These are phyloP conservation scores for Dasypolia templi DNA, from an alignment of 2,888 invertebrate genomes.

Conservation along the genomic window DNA sequence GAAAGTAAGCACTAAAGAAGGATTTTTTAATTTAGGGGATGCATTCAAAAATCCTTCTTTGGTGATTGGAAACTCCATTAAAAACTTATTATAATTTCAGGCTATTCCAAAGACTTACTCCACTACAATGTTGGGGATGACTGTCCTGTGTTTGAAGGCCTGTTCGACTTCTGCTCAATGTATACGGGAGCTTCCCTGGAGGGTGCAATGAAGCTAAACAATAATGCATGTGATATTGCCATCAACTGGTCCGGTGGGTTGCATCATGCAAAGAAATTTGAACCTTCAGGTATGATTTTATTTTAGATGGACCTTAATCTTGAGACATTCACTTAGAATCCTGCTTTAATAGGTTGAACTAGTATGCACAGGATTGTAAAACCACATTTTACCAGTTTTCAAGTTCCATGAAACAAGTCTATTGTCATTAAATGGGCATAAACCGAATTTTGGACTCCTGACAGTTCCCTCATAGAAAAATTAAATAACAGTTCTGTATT, in stretches of 20 bases:
- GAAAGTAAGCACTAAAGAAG: neutral
- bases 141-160: slow-evolving; percentile 98
- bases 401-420: too few relatives aligned
- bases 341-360: too few relatives aligned
- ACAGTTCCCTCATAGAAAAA: too few relatives aligned
- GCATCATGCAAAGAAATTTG: slow-evolving; percentile 99
- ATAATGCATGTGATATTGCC: slow-evolving; percentile 98
- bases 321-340: too few relatives aligned
- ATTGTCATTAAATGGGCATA: too few relatives aligned
- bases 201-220: slow-evolving; percentile 98
- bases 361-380: too few relatives aligned
- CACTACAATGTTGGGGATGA: slow-evolving; percentile 99
- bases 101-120: slow-evolving; percentile 97
- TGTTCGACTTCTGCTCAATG: slow-evolving; percentile 99
- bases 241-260: slow-evolving; percentile 99
- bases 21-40: too few relatives aligned
- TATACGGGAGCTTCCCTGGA: slow-evolving; percentile 99
- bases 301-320: neutral
- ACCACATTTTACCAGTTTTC: too few relatives aligned
- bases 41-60: too few relatives aligned
- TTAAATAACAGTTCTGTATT: too few relatives aligned
- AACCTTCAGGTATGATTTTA: slow-evolving; percentile 94
- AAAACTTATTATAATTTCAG: slow-evolving; percentile 71
- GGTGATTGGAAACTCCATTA: neutral
- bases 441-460: too few relatives aligned